Percentiles rank a stretch among this genome's conserved stretches.
These are phyloP conservation scores for Drusus annulatus DNA, from an alignment of 1,140 invertebrate genomes.

Conservation along the genomic window DNA sequence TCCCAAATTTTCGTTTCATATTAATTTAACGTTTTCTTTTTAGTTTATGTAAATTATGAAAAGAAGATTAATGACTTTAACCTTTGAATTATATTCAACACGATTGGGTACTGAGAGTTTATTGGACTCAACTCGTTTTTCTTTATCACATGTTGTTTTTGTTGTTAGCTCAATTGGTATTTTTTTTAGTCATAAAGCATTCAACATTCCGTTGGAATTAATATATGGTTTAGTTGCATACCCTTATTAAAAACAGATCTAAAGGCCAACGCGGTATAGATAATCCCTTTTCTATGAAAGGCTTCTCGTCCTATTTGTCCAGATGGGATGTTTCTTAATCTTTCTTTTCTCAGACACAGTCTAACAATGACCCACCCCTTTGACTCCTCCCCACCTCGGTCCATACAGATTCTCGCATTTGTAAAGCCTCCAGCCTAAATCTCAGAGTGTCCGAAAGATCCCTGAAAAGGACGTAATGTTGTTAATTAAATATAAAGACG, in stretches of 20 bases:
- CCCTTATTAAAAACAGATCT: conserved; percentile 36
- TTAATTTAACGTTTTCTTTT: not conserved
- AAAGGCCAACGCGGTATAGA: conserved; percentile 1
- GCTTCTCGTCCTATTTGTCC: conserved; percentile 31
- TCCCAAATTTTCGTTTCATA: too few relatives aligned
- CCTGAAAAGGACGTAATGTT: conserved; percentile 17
- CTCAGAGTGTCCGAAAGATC: not conserved
- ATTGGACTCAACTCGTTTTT: too few relatives aligned
- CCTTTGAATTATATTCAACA: not conserved
- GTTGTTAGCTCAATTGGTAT: too few relatives aligned
- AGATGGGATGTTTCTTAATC: conserved; percentile 34
- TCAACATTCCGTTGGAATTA: not conserved
- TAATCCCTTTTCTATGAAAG: conserved; percentile 10
- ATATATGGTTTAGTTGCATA: conserved; percentile 19
- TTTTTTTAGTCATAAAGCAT: too few relatives aligned
- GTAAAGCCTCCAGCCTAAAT: not conserved
- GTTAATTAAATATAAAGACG: not conserved
- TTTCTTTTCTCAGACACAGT: conserved; percentile 33
- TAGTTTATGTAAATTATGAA: not conserved
- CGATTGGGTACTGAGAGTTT: too few relatives aligned
- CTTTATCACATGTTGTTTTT: too few relatives aligned
- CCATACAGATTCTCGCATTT: not conserved
- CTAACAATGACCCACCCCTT: conserved; percentile 8
- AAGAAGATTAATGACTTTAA: not conserved
- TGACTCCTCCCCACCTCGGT: too few relatives aligned